phyloP scores from a whole-genome alignment of 2,888 invertebrate species.

The Nasonovia ribisnigri region DNA sequence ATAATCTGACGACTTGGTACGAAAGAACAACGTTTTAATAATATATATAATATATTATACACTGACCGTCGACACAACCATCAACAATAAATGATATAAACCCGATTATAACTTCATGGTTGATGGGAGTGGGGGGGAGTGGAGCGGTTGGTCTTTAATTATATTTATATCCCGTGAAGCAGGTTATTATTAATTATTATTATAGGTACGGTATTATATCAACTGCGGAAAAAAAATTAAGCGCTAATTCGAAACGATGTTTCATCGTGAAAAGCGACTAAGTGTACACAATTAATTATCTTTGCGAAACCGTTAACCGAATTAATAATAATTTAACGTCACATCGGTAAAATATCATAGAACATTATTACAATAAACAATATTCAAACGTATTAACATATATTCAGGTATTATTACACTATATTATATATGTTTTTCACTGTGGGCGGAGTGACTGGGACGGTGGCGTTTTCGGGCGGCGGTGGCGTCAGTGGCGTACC shows the following conservation, averaged over 20 bases:
- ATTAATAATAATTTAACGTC: background rate
- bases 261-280: slow-evolving; percentile 19
- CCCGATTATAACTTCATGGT: slow-evolving; percentile 3
- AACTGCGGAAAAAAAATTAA: background rate
- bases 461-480: background rate
- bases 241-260: background rate
- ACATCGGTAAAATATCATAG: background rate
- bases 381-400: background rate
- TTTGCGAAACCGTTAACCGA: background rate
- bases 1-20: background rate
- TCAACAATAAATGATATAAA: slow-evolving; percentile 32
- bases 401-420: background rate
- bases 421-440: background rate
- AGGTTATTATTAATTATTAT: slow-evolving; percentile 31
- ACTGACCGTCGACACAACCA: background rate
- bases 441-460: background rate
- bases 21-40: slow-evolving; percentile 22
- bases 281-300: background rate
- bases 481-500: background rate
- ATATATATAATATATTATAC: background rate
- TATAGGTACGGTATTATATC: background rate
- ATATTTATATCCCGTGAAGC: background rate
- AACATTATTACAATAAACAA: background rate
- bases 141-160: background rate
- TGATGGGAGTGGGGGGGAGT: background rate